Base-by-base conservation (phyloP, 2,113 vertebrate genomes). In the Sorex araneus region DNA sequence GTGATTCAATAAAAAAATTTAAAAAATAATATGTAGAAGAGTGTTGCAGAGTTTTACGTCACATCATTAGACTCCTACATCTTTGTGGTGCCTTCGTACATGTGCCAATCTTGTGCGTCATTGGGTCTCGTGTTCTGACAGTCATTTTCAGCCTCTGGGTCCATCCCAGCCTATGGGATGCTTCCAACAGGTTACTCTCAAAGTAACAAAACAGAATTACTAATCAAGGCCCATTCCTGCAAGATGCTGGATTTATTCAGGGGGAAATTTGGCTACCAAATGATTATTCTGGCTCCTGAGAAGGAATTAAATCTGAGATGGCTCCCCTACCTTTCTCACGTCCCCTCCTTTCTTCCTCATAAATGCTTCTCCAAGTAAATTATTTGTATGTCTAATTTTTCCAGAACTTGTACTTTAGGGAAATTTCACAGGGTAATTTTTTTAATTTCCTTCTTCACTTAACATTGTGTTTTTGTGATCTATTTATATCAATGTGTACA, bases 401-500 rank as follows among this genome's bases (percentile, higher is more conserved):
- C 70, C n/a, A 34, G 78, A 18, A 13, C 16, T 19, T 81, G 32
- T 16, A 36, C 81, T 89, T 77, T 79, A 87, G 25, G 84, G 11
- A 21, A 81, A 19, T 13, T 66, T 28, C 57, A 87, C 23, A 64
- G 64, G 77, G 25, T 70, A 3, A 8, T 32, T 86, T 77, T 27
- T 1, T 11, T 6, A 81, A 75, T 87, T 78, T 92, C 23, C 81
- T 81, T 92, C 36, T 94, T 84, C 90, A 77, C 16, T 77, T 87
- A 90, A 66, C 23, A 67, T 89, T 76, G 70, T 28, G 18, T 85
- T 90, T 93, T 36, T 91, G 64, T 88, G 36, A 91, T 82, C 84
- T 95, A 84, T 76, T 93, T 78, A 79, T 11, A 71, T 43, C 34
- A 85, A 71, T 82, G 71, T 34, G 84, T 94, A 89, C 94, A 93